These are phyloP conservation scores for Cosmopolites sordidus DNA, from an alignment of 2,888 invertebrate species.

Conservation along the genomic window DNA sequence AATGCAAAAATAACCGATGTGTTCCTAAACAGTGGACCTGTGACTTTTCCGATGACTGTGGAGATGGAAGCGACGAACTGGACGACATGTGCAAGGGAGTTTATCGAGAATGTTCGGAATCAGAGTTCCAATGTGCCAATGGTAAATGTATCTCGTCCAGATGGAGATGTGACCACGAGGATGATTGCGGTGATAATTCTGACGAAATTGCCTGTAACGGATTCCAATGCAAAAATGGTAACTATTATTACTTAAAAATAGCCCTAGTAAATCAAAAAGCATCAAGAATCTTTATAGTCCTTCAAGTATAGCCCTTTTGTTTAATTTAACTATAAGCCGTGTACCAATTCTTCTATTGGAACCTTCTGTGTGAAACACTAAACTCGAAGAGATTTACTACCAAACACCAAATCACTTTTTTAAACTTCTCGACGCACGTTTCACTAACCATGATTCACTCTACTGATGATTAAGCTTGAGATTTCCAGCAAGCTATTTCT, in stretches of 20 bases:
- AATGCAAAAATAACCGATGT: slow-evolving; percentile 75
- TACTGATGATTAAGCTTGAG: no score
- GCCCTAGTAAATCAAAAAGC: no score
- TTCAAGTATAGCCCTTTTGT: no score
- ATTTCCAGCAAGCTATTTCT: no score
- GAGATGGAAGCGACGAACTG: slow-evolving; percentile 87
- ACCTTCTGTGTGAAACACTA: no score
- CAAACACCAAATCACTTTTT: no score
- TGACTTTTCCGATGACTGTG: slow-evolving; percentile 95
- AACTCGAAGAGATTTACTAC: no score
- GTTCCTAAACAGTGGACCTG: slow-evolving; percentile 77
- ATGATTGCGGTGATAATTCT: slow-evolving; percentile 93
- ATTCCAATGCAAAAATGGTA: slow-evolving; percentile 79
- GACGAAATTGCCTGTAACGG: slow-evolving; percentile 83
- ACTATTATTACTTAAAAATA: neutral
- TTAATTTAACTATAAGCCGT: no score
- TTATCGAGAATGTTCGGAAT: slow-evolving; percentile 82
- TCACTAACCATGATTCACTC: no score
- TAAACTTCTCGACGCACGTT: no score
- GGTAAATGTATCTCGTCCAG: slow-evolving; percentile 88
- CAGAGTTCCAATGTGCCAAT: slow-evolving; percentile 80
- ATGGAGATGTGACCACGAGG: slow-evolving; percentile 94
- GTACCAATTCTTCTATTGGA: no score
- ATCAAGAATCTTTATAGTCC: no score
- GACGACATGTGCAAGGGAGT: slow-evolving; percentile 69